Percentiles rank a stretch among this genome's conserved stretches.
Conservation (phyloP, 2,113 vertebrate species). For the Mungos mungo region DNA sequence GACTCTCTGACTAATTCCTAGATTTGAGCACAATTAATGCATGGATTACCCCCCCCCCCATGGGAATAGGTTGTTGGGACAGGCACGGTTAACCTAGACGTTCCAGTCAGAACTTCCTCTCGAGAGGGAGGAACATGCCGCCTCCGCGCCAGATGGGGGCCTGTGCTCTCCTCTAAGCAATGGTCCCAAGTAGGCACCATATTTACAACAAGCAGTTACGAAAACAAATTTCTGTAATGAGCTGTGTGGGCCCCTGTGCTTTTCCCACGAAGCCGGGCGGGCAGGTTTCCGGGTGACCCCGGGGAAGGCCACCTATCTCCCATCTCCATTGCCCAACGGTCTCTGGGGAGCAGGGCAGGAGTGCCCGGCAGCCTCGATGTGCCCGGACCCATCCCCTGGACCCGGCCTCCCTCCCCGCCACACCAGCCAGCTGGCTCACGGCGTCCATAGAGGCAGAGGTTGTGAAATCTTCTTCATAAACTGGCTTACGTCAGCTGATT, state of each 20-base stretch:
- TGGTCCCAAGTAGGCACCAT: fast-evolving
- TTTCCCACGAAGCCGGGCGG: background rate
- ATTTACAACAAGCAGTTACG: background rate
- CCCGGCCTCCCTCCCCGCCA: background rate
- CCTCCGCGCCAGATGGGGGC: fast-evolving
- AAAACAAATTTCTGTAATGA: fast-evolving
- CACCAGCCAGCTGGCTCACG: background rate
- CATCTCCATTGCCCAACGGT: background rate
- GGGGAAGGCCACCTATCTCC: background rate
- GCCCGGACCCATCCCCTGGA: background rate
- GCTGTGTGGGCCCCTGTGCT: fast-evolving
- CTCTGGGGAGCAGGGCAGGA: background rate
- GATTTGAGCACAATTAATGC: background rate
- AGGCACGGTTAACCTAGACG: fast-evolving
- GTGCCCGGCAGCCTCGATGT: fast-evolving
- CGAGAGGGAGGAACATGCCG: fast-evolving
- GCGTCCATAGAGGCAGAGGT: background rate
- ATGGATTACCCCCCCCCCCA: background rate
- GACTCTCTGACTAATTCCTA: background rate
- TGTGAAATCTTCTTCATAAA: conserved; percentile 47
- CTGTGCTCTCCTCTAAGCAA: background rate
- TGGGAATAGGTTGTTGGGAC: background rate
- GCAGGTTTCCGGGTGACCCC: background rate
- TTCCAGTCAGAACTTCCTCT: fast-evolving
- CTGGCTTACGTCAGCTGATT: background rate